Base-by-base conservation (phyloP, 1,140 invertebrate species). In the Maniola jurtina region DNA sequence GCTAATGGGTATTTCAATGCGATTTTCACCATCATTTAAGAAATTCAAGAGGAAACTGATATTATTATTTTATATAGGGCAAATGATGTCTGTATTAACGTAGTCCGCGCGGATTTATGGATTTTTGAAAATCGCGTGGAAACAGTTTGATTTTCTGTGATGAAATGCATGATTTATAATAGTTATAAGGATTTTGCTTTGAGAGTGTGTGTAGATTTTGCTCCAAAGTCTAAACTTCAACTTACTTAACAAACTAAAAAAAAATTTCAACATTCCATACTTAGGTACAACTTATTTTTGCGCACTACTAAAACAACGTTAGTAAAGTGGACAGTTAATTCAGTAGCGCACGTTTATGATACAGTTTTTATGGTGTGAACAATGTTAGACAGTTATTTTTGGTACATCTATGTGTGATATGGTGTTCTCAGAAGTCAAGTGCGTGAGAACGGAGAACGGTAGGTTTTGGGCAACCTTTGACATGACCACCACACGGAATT, bases 361-460 rank as follows among this genome's bases (percentile, higher is more conserved):
- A 71, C 71, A 63, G 74, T 76, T 76, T 75, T 76, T 76, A 76
- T 69, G 55, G 61, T 70, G 68, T 71, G 70, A 72, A 72, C 71
- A 72, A 68, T 56, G 58, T 62, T 72, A 57, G 42, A 70, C 70
- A 68, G 73, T 70, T 75, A 70, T 68, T 57, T 68, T 71, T 13
- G 57, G 59, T 34, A 33, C 66, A 55, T 67, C 50, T 67, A 75
- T 50, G 61, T 57, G 40, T 61, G 64, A 67, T 68, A 48, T 58
- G 61, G 45, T 36, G 60, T 69, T 76, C 66, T 75, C 16, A 65
- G 72, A 79, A 76, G 48, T 10, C 60, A 61, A 61, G 25, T 61
- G 64, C 73, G 71, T 77, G 73, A 77, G 72, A 79, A 76, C 73
- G 40, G 7, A 73, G 68, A 76, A 72, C 73, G 40, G n/a, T 57